These are phyloP conservation scores for Danio aesculapii DNA, from an alignment of 2,797 vertebrate species.

Conservation along the genomic window DNA sequence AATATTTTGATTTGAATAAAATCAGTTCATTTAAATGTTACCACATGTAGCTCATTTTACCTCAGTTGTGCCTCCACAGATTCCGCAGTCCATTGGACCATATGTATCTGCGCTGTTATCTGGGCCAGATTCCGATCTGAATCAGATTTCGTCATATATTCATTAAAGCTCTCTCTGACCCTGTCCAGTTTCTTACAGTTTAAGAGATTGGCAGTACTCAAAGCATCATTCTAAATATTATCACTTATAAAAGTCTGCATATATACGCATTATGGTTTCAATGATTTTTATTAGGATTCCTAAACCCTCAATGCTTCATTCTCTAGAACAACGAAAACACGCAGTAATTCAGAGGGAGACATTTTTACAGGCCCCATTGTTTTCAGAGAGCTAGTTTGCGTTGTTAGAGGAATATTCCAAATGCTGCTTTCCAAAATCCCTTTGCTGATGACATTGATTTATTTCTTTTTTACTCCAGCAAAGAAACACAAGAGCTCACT, in stretches of 20 bases:
- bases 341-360: slow-evolving; percentile 35
- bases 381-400: slow-evolving; percentile 36
- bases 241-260: slow-evolving; percentile 42
- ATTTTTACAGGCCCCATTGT: slow-evolving; percentile 32
- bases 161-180: slow-evolving; percentile 15
- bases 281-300: slow-evolving; percentile 47
- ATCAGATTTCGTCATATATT: slow-evolving; percentile 35
- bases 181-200: slow-evolving; percentile 5
- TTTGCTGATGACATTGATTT: slow-evolving; percentile 29
- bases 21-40: slow-evolving; percentile 10
- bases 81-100: slow-evolving; percentile 10
- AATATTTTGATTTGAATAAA: not conserved
- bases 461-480: slow-evolving; percentile 30
- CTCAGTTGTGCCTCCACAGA: not conserved
- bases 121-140: slow-evolving; percentile 16
- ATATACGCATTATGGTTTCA: slow-evolving; percentile 43
- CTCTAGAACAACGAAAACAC: slow-evolving; percentile 22
- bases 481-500: slow-evolving; percentile 29
- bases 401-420: slow-evolving; percentile 51
- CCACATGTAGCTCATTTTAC: slow-evolving; percentile 22
- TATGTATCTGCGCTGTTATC: slow-evolving; percentile 31
- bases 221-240: slow-evolving; percentile 37
- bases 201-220: slow-evolving; percentile 22
- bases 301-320: slow-evolving; percentile 33
- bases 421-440: slow-evolving; percentile 22